Base-by-base conservation (phyloP, 2,888 invertebrate genomes). In the Cryptosula pallasiana region DNA sequence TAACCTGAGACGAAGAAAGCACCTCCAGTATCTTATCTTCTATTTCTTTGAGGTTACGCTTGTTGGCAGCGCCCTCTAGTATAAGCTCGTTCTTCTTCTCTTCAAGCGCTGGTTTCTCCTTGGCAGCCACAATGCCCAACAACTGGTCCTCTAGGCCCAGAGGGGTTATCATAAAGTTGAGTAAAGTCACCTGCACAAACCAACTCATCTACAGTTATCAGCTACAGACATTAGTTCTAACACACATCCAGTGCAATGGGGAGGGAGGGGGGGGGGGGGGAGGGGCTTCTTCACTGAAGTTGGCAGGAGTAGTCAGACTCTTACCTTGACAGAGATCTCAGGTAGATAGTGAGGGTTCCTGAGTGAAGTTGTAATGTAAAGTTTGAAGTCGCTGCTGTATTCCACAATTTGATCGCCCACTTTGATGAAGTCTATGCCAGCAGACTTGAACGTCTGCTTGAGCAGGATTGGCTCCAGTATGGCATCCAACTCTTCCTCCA, bases 161-260 rank as follows among this genome's bases (percentile, higher is more conserved):
- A 9, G 91, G 92, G 0, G 95, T 95, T 79, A 96, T 93, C 91
- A 94, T 93, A 87, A 96, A 96, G 87, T 96, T 95, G 75, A 96
- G 86, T 76, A 96, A 84, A 0, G 94, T 92, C 73, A 94, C 91
- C 91, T 92, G 91, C 76, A 74, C n/a, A n/a, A n/a, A n/a, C n/a
- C n/a, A n/a, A n/a, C n/a, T n/a, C n/a, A n/a, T n/a, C n/a, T n/a
- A n/a, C n/a, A n/a, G n/a, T n/a, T n/a, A n/a, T n/a, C n/a, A n/a
- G n/a, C n/a, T n/a, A n/a, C n/a, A n/a, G n/a, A n/a, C n/a, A n/a
- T n/a, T n/a, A n/a, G n/a, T n/a, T n/a, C n/a, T n/a, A n/a, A n/a
- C n/a, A n/a, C n/a, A n/a, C n/a, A n/a, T n/a, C n/a, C n/a, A n/a
- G n/a, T n/a, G n/a, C n/a, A n/a, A n/a, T n/a, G n/a, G n/a, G n/a